These are phyloP conservation scores for Pseudoips prasinana DNA, from an alignment of 2,888 invertebrate genomes.

Conservation along the genomic window DNA sequence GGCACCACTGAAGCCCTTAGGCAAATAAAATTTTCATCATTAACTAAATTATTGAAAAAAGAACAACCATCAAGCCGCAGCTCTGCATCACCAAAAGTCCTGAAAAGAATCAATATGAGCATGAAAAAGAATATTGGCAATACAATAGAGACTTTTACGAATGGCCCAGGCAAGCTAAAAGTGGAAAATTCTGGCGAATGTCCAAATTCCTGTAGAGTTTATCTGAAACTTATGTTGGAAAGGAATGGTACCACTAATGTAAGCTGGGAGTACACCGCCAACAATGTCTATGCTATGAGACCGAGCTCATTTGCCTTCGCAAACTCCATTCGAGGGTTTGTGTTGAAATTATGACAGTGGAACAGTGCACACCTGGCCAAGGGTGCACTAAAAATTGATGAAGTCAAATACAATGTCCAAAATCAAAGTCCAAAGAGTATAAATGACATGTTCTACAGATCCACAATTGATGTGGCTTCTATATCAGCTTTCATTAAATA, in stretches of 20 bases:
- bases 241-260: constrained; percentile 77
- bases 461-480: constrained; percentile 60
- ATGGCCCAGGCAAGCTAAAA: constrained; percentile 84
- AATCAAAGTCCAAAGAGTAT: constrained; percentile 72
- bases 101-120: constrained; percentile 77
- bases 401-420: constrained; percentile 67
- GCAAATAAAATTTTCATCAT: constrained; percentile 53
- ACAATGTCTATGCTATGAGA: constrained; percentile 86
- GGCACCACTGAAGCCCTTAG: constrained; percentile 80
- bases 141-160: constrained; percentile 80
- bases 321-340: constrained; percentile 86
- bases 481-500: constrained; percentile 72
- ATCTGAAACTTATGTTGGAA: constrained; percentile 80
- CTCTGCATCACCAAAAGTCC: constrained; percentile 52
- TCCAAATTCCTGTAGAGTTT: constrained; percentile 85
- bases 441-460: constrained; percentile 65
- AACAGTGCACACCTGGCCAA: constrained; percentile 76
- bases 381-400: constrained; percentile 73
- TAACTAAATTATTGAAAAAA: constrained; percentile 60
- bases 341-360: constrained; percentile 93
- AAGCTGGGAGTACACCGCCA: constrained; percentile 84
- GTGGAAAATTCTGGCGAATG: constrained; percentile 88
- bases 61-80: constrained; percentile 49
- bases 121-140: constrained; percentile 80
- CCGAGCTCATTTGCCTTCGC: constrained; percentile 86